These are phyloP conservation scores for Euspilapteryx auroguttella DNA, from an alignment of 2,888 invertebrate genomes.

Conservation along the genomic window DNA sequence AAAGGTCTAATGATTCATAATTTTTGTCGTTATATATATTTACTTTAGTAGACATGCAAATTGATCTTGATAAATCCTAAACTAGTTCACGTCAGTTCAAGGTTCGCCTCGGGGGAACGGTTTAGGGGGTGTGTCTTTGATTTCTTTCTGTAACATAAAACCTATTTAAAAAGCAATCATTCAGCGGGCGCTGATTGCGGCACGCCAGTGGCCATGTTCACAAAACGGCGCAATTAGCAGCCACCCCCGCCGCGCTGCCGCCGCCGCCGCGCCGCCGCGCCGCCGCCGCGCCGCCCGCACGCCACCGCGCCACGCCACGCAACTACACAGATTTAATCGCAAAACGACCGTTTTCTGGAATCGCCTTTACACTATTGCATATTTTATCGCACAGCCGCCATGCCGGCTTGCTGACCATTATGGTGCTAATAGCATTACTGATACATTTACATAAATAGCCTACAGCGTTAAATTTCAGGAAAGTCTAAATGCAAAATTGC, in stretches of 20 bases:
- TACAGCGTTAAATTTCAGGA: too few species aligned
- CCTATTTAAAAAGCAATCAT: slow-evolving; percentile 63
- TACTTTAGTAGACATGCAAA: too few species aligned
- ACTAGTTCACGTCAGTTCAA: slow-evolving; percentile 9
- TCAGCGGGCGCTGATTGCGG: slow-evolving; percentile 54
- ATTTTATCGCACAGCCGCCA: slow-evolving; percentile 15
- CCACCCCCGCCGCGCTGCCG: slow-evolving; percentile 19
- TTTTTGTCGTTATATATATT: too few species aligned
- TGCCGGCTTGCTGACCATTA: not conserved
- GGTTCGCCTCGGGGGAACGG: too few species aligned
- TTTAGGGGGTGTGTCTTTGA: too few species aligned
- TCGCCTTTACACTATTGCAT: slow-evolving; percentile 55
- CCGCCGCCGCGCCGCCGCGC: not conserved
- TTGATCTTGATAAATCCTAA: too few species aligned
- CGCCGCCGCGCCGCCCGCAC: not conserved
- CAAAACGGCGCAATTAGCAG: slow-evolving; percentile 61
- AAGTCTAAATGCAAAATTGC: too few species aligned
- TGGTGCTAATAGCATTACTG: not conserved
- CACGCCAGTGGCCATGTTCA: slow-evolving; percentile 58
- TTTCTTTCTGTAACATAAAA: slow-evolving; percentile 56
- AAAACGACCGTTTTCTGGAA: slow-evolving; percentile 62
- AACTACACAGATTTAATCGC: slow-evolving; percentile 49
- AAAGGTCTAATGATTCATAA: too few species aligned
- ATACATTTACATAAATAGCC: too few species aligned
- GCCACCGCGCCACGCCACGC: not conserved